Evolutionary conservation across 2,888 invertebrate genomes (phyloP), one percentile per base, ranked within the genome.

Genomic region (Luperina testacea): DNA sequence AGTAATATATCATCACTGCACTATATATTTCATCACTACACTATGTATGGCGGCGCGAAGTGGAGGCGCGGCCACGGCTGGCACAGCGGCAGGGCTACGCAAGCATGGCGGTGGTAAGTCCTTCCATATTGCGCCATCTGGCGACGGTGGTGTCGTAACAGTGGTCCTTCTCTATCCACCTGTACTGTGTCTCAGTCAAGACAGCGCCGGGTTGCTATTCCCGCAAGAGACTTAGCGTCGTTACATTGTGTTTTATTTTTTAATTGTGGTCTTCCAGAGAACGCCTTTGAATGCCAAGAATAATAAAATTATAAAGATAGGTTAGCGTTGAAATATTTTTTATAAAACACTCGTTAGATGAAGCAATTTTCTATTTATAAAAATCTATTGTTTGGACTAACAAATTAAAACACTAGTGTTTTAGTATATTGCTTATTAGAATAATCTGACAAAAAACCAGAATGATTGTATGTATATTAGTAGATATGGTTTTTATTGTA

Each of bases 211-310:
- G 64, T 68, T 48, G 83, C 61, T 77, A 82, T 75, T 74, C 48
- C 72, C 74, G 64, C 65, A 72, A 83, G 78, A 70, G 75, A 79
- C 84, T 83, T 83, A 67, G 75, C 70, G 73, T 84, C 73, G 73
- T 76, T 80, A 76, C 63, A 80, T 84, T 86, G 65, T 67, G n/a
- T 72, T 83, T 76, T 68, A 72, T 71, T 79, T 83, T 83, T 81
- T 78, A 75, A 72, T 78, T 86, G 61, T 72, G 70, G 51, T 73
- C 20, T 72, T 73, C 7, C 13, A 45, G 71, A 27, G 11, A 81
- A 73, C 61, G 48, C 27, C 70, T 73, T 65, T 85, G 53, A 70
- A 51, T 45, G 70, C 70, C 72, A 71, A n/a, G 63, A 83, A 42
- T 78, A 73, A 51, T 67, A 72, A 81, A 45, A 74, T 79, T 79